Evolutionary conservation across 1,140 invertebrate genomes (phyloP).

Genomic region (Acromyrmex echinatior): DNA sequence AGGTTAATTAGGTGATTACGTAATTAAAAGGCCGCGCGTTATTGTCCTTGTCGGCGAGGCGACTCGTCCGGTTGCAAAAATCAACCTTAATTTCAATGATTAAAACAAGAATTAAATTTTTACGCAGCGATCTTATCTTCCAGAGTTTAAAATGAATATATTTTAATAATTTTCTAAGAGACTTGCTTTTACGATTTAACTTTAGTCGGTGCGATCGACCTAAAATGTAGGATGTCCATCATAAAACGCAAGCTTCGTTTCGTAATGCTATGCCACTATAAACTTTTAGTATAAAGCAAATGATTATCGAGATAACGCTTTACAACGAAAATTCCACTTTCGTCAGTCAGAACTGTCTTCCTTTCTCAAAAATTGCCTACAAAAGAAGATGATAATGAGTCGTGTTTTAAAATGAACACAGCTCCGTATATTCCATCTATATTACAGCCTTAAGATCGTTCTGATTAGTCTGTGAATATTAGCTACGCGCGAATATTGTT

Average conservation of each 20-base stretch:
- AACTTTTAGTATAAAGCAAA: neutral
- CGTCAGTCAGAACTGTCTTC: conserved; percentile 43
- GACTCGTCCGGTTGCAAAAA: conserved; percentile 11
- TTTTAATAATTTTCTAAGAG: neutral
- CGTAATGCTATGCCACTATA: conserved; percentile 9
- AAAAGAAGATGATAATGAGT: conserved; percentile 13
- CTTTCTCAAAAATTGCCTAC: conserved; percentile 29
- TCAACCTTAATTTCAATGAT: neutral
- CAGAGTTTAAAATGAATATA: neutral
- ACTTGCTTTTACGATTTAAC: neutral
- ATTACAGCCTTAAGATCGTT: neutral
- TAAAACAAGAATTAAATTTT: neutral
- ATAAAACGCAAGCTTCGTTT: conserved; percentile 36
- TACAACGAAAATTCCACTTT: conserved; percentile 47
- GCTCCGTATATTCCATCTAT: neutral
- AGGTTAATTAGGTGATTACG: conserved; percentile 80
- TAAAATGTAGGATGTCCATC: neutral
- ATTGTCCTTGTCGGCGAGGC: conserved; percentile 63
- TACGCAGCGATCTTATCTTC: neutral
- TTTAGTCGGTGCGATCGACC: neutral
- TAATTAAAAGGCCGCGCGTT: conserved; percentile 77
- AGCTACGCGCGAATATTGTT: neutral
- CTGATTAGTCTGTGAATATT: neutral
- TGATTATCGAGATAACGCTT: conserved; percentile 4
- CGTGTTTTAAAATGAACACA: conserved; percentile 34